Evolutionary conservation across 2,797 vertebrate genomes (phyloP).

Genomic region (Pipistrellus nathusii): DNA sequence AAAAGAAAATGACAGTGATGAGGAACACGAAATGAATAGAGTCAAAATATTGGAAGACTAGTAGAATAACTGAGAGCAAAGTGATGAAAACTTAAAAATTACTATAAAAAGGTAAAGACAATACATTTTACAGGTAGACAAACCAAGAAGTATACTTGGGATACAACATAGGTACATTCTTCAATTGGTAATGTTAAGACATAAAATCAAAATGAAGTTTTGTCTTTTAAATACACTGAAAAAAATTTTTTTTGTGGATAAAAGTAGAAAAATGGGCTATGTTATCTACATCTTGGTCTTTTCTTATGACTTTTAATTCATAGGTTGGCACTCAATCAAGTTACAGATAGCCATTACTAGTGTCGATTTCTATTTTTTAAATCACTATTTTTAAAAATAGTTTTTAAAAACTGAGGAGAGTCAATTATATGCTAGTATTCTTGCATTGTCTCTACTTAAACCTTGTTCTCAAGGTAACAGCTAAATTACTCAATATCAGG

Average conservation of each 20-base stretch:
- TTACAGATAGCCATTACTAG: background rate
- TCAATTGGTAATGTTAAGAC: background rate
- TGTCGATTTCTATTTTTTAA: conserved; percentile 37
- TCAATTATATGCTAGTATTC: conserved; percentile 77
- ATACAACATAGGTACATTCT: background rate
- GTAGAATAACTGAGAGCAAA: background rate
- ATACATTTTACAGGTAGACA: background rate
- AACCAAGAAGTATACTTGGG: background rate
- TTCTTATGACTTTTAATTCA: background rate
- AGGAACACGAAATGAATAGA: background rate
- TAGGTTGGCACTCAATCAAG: background rate
- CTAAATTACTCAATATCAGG: conserved; percentile 88
- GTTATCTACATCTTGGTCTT: background rate
- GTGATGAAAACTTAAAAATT: background rate
- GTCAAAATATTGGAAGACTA: background rate
- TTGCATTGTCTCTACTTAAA: conserved; percentile 79
- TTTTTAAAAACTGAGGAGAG: conserved; percentile 45
- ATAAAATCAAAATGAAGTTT: conserved; percentile 15
- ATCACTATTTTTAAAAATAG: background rate
- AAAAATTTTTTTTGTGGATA: background rate
- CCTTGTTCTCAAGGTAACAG: conserved; percentile 90
- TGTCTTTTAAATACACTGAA: conserved; percentile 22
- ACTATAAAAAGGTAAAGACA: conserved; percentile 8
- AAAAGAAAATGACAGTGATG: background rate
- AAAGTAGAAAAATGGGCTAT: background rate